Evolutionary conservation across 30 jellyfish, hydroid and myxozoan genomes (phyloP).

Genomic region (Pseudorhiza aurosa): DNA sequence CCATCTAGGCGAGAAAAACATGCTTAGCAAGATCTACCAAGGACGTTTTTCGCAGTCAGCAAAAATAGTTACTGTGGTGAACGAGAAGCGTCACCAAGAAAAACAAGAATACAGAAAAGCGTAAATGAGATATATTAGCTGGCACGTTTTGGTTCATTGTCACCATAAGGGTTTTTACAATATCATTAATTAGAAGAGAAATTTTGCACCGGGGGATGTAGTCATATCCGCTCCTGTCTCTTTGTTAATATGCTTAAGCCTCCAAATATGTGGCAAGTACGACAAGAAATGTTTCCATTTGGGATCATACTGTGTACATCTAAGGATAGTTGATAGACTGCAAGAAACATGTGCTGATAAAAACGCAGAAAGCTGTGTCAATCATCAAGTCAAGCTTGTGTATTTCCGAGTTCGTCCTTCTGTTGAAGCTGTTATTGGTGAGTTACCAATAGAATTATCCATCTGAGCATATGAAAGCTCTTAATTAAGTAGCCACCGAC

Average conservation of each 20-base stretch:
- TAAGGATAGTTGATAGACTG: no score
- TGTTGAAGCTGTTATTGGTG: no score
- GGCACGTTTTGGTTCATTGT: conserved; percentile 6
- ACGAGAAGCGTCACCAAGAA: no score
- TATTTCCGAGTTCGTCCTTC: no score
- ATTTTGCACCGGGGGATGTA: conserved; percentile 6
- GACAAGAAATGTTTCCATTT: neutral
- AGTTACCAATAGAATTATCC: no score
- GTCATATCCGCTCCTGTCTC: conserved; percentile 16
- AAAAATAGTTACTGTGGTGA: no score
- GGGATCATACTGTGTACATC: neutral
- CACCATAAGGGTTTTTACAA: no score
- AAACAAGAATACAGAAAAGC: neutral
- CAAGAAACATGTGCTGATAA: no score
- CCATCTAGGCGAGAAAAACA: neutral
- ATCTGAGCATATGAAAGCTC: no score
- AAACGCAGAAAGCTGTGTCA: no score
- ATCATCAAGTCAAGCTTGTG: no score
- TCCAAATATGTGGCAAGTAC: neutral
- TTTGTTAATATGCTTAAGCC: conserved; percentile 7
- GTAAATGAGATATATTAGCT: conserved; percentile 15
- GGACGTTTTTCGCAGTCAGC: neutral
- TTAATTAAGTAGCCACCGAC: no score
- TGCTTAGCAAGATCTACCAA: neutral
- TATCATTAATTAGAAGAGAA: conserved; percentile 9